Evolutionary conservation across 2,888 invertebrate genomes (phyloP).

Genomic region (Noctua pronuba): DNA sequence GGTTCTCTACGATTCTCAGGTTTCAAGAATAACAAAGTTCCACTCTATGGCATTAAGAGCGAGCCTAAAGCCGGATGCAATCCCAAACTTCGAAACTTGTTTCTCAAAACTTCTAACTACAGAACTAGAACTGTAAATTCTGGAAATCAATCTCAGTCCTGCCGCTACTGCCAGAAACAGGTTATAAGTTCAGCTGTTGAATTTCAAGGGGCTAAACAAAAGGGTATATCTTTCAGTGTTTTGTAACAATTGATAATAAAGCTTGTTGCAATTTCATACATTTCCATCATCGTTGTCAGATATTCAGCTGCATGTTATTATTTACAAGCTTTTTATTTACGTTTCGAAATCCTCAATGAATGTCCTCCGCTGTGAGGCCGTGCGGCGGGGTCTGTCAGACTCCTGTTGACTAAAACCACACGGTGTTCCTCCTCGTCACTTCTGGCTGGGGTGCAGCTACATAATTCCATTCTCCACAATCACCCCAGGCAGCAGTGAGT

Average conservation of each 20-base stretch:
- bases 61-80: neutral
- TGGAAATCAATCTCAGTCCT: neutral
- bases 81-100: neutral
- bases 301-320: neutral
- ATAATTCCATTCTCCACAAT: too few relatives aligned
- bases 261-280: too few relatives aligned
- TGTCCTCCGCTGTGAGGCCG: too few relatives aligned
- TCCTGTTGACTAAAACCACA: too few relatives aligned
- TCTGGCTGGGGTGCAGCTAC: too few relatives aligned
- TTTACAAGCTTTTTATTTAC: too few relatives aligned
- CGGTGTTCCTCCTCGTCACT: too few relatives aligned
- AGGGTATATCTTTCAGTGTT: neutral
- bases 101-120: neutral
- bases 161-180: neutral
- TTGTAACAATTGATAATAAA: too few relatives aligned
- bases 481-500: too few relatives aligned
- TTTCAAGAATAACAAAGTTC: neutral
- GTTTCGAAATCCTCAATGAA: too few relatives aligned
- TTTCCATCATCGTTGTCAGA: too few relatives aligned
- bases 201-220: neutral
- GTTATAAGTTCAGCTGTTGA: neutral
- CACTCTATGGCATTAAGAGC: neutral
- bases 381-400: too few relatives aligned
- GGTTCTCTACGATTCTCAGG: neutral
- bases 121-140: neutral